phyloP scores from a whole-genome alignment of 2,888 invertebrate species.

The Carabus problematicus region DNA sequence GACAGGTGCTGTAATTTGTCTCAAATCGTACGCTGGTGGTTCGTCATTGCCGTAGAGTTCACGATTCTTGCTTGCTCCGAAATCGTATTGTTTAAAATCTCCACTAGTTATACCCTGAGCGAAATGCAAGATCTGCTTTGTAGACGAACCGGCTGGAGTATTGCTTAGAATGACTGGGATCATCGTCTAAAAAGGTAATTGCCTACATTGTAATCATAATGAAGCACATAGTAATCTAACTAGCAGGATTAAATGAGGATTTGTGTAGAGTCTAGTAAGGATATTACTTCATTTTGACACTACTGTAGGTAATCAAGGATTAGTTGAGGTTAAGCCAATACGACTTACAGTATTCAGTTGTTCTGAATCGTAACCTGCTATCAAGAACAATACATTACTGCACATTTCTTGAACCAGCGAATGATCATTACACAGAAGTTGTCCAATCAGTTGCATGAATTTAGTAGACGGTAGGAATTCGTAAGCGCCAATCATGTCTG shows the following conservation, averaged over 20 bases:
- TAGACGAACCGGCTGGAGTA: constrained; percentile 47
- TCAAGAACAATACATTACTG: constrained; percentile 69
- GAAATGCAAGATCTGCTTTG: constrained; percentile 46
- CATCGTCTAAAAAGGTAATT: constrained; percentile 17
- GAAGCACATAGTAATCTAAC: not conserved
- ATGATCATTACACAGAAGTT: constrained; percentile 64
- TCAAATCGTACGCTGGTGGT: constrained; percentile 32
- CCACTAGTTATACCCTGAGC: constrained; percentile 45
- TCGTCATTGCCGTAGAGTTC: constrained; percentile 10
- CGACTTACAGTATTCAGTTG: constrained; percentile 63
- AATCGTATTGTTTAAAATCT: constrained; percentile 31
- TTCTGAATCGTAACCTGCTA: constrained; percentile 67
- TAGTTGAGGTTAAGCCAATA: not conserved
- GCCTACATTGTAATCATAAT: too few species aligned
- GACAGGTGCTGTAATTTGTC: constrained; percentile 24
- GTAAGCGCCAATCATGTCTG: constrained; percentile 61
- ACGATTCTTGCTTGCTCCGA: constrained; percentile 11
- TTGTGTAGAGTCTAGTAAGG: too few species aligned
- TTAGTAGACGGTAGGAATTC: constrained; percentile 70
- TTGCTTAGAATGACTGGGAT: constrained; percentile 43
- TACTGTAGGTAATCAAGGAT: not conserved
- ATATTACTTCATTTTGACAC: not conserved
- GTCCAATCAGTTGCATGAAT: constrained; percentile 63
- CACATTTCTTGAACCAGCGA: constrained; percentile 67
- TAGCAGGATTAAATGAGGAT: too few species aligned